Base-by-base conservation (phyloP, 2,113 vertebrate genomes). In the Hystrix cristata region DNA sequence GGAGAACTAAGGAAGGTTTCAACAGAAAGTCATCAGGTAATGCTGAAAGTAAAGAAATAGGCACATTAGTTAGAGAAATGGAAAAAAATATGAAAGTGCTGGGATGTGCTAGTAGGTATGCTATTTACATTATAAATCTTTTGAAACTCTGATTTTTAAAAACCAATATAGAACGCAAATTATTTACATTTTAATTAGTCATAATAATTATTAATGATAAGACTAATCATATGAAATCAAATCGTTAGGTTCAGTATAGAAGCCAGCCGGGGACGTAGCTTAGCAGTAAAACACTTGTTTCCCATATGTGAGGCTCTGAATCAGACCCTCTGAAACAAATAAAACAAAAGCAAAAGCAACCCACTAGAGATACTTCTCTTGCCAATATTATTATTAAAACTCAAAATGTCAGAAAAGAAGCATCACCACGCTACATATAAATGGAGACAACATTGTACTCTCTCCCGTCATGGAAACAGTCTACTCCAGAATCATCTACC, bases 191-290 rank as follows among this genome's bases (percentile, higher is more conserved):
- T 74, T 80, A 62, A 67, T 23, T 62, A 76, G 69, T 27, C 43
- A 82, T 67, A 67, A 86, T 55, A 71, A 46, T 51, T 81, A 69
- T 25, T 81, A 85, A 79, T 48, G 81, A 43, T 27, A 90, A 74
- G 38, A 81, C 18, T 65, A 81, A 76, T 69, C 48, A 80, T 60
- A 86, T 89, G 64, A 87, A 87, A 90, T 60, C 3, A 93, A 92
- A 87, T 21, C 62, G 13, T 67, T 65, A n/a, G 38, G 25, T 43
- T 86, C 16, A 60, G 59, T 46, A 81, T 38, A 69, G 57, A 85
- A 90, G 51, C 8, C 48, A 57, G 3, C 19, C 48, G 38, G 51
- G 38, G 60, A 53, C 9, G 1, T 7, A 43, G 51, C 51, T 87
- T 5, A 57, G 51, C 1, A 14, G 23, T 21, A 38, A 14, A 69